Base-by-base conservation (phyloP, 23 tunicate species). In the Halocynthia aurantium region DNA sequence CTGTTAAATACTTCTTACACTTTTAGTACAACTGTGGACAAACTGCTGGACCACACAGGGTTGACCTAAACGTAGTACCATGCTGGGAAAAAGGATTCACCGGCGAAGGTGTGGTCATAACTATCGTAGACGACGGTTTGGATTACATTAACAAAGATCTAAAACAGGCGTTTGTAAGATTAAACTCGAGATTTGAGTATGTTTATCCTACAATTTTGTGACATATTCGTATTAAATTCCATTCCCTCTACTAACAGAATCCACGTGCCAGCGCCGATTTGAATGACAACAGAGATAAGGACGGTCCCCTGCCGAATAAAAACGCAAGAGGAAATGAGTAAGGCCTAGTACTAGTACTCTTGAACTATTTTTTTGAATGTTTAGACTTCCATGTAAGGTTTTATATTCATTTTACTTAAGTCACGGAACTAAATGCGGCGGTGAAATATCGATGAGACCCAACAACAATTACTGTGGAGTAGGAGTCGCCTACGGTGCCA, bases 61-160 rank as follows among this genome's bases (percentile, higher is more conserved):
- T 74, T 15, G 78, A 74, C 6, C 21, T 74, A 44, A 74, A 74
- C 22, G 78, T 74, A 8, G 78, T 74, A 10, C 78, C 78, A 11
- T 74, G 78, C 22, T 74, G 78, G 78, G 78, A 74, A 31, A 74
- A 74, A 74, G 78, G 78, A 10, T 53, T 74, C 68, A 74, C 78
- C 20, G 78, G 78, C 10, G 15, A 53, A 53, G 78, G 78, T 8
- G 18, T 74, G 9, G 78, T 74, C 19, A 50, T 74, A 13, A 50
- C 78, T 4, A 56, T 74, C 8, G 78, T 74, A 17, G 78, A 74
- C 57, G 78, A 74, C 22, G 78, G 78, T 8, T 44, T 74, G 31
- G 78, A 74, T 74, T 74, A 74, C 57, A 54, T 20, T 19, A 74
- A 74, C 56, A 44, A 54, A 21, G 78, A 74, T 49, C 56, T 74